Conservation (phyloP, 2,797 vertebrate species). For the Eupleurogrammus muticus region DNA sequence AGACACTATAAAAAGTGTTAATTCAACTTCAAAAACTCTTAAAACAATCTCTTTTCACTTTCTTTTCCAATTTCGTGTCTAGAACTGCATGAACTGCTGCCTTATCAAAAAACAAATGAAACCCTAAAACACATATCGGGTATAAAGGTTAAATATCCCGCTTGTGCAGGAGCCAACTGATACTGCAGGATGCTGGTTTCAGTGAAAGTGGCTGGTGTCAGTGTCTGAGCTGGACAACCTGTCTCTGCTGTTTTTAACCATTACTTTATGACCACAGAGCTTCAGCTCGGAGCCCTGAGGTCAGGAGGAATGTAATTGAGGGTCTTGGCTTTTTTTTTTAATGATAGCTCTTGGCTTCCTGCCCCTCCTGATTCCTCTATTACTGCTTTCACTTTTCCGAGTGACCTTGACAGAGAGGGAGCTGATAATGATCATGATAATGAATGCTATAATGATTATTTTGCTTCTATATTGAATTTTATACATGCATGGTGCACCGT, state of each 20-base stretch:
- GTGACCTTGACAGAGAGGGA: conserved; percentile 30
- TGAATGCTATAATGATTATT: not conserved
- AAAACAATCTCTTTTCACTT: too few species aligned
- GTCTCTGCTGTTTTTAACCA: conserved; percentile 36
- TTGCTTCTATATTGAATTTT: not conserved
- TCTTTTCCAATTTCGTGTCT: too few species aligned
- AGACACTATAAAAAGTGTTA: too few species aligned
- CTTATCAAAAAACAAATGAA: too few species aligned
- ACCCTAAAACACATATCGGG: too few species aligned
- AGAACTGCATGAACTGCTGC: too few species aligned
- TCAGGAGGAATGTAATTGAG: conserved; percentile 48
- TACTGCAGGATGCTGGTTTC: conserved; percentile 2
- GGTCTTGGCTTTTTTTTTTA: conserved; percentile 55
- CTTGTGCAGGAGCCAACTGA: not conserved
- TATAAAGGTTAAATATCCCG: not conserved
- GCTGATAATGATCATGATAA: accelerated
- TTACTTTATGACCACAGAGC: conserved; percentile 43
- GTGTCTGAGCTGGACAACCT: conserved; percentile 23
- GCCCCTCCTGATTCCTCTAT: conserved; percentile 31
- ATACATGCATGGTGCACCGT: not conserved
- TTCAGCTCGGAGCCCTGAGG: conserved; percentile 46
- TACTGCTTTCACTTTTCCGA: conserved; percentile 53
- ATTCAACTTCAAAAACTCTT: too few species aligned
- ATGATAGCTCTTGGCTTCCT: conserved; percentile 51
- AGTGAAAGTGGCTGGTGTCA: not conserved